A percentile compares a stretch with the other conserved stretches of the same genome.
Conservation (phyloP, 2,797 vertebrate species). For the Cynodonichthys magdalenae region DNA sequence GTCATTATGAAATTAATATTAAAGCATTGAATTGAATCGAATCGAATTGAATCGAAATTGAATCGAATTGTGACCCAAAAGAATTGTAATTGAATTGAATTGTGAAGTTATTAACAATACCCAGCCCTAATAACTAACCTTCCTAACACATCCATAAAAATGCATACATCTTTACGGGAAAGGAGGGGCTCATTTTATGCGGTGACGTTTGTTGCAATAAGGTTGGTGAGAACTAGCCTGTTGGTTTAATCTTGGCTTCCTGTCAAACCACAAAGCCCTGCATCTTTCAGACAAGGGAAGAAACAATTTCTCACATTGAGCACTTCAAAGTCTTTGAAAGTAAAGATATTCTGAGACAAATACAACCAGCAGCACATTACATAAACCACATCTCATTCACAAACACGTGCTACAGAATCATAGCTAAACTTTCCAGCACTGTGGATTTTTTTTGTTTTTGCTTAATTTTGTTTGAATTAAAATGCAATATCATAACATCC, state of each 20-base stretch:
- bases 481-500: constrained; percentile 11
- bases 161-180: constrained; percentile 1
- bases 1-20: too few species aligned
- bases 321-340: constrained; percentile 36
- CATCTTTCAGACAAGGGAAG: constrained; percentile 12
- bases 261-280: constrained; percentile 58
- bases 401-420: constrained; percentile 1
- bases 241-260: constrained; percentile 59
- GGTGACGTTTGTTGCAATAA: constrained; percentile 34
- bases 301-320: constrained; percentile 18
- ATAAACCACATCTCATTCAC: constrained; percentile 24
- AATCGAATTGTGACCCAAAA: too few species aligned
- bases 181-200: constrained; percentile 52
- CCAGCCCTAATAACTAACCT: too few species aligned
- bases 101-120: too few species aligned
- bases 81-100: too few species aligned
- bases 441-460: background rate
- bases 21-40: too few species aligned
- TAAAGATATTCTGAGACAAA: constrained; percentile 13
- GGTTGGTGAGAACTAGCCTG: constrained; percentile 17
- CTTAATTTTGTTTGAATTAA: background rate
- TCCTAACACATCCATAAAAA: background rate
- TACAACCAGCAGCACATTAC: background rate
- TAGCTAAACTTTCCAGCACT: background rate
- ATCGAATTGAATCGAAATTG: too few species aligned